Percentiles rank a stretch among this genome's conserved stretches.
Evolutionary conservation across 2,888 invertebrate species (phyloP).

Genomic region (Alentia gelatinosa): DNA sequence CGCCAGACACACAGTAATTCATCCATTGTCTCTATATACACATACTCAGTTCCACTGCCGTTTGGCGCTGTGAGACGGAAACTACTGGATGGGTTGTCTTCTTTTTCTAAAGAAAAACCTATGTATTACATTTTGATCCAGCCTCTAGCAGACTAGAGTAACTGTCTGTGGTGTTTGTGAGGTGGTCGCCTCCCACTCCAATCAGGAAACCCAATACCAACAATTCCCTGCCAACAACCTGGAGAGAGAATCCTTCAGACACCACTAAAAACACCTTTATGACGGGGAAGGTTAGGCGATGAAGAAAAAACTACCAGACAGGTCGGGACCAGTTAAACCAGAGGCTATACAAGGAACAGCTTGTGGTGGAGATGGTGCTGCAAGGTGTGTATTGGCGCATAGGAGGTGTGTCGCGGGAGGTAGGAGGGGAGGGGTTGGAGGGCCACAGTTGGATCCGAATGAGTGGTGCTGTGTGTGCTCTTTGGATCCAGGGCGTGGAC

Average conservation of each 20-base stretch:
- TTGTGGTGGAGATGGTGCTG: not conserved
- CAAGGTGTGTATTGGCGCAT: not conserved
- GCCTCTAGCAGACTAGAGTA: not conserved
- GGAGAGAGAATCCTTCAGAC: not conserved
- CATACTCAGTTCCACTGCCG: not conserved
- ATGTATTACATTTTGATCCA: not conserved
- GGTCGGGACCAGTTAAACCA: not conserved
- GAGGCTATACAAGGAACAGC: not conserved
- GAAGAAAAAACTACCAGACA: not conserved
- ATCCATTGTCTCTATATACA: conserved; percentile 43
- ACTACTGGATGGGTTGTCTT: not conserved
- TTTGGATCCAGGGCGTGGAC: not conserved
- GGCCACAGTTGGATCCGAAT: not conserved
- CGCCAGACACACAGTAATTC: not conserved
- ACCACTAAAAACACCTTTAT: not conserved
- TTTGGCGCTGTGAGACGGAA: not conserved
- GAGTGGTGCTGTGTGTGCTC: not conserved
- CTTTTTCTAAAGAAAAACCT: no score
- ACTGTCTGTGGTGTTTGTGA: not conserved
- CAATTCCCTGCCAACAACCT: not conserved
- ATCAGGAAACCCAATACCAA: not conserved
- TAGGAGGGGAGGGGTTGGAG: not conserved
- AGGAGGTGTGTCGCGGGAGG: not conserved
- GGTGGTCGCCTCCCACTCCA: not conserved
- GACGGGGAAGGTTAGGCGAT: not conserved